Evolutionary conservation across 2,113 vertebrate species (phyloP), one percentile per base, ranked within the genome.

Genomic region (Columbina picui): DNA sequence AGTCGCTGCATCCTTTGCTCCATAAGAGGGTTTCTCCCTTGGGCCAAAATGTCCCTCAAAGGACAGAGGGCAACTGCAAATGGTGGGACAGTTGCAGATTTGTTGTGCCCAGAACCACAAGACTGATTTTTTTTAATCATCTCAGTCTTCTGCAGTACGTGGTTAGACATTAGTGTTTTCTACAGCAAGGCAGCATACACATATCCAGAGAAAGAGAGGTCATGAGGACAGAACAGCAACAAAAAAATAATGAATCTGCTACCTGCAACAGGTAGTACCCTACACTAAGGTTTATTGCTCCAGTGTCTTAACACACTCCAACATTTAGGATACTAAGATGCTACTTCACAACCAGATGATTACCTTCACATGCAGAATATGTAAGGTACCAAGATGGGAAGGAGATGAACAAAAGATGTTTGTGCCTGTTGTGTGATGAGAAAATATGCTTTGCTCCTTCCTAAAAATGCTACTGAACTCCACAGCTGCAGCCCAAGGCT

Each of bases 271-370:
- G 34, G 23, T 38, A 87, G 25, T 27, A 57, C 20, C 27, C 22
- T 30, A 87, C 20, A 55, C 19, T 18, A 77, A 94, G 39, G 34
- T 87, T 84, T 88, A 69, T 92, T 78, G 38, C 57, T 85, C 32
- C 78, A 75, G 12, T 23, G 10, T 45, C 61, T 78, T 85, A 60
- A 75, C n/a, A 34, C 57, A 71, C 25, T 55, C 26, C 67, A 85
- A 7, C 82, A 56, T 49, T 93, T 67, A 74, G 25, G 14, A 41
- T 29, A 64, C 17, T 34, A 74, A 93, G 67, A 84, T 8, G 59
- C 22, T 49, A 68, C 25, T 34, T 12, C 1, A 16, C 41, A 93
- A 38, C 29, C 79, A 87, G 94, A 32, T 50, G 27, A 77, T 84
- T 59, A 43, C 8, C 27, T 61, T 36, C 17, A 2, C 17, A 9